A percentile compares a stretch with the other conserved stretches of the same genome.
phyloP scores from a whole-genome alignment of 2,113 vertebrate genomes.

The Australoheros scitulus region DNA sequence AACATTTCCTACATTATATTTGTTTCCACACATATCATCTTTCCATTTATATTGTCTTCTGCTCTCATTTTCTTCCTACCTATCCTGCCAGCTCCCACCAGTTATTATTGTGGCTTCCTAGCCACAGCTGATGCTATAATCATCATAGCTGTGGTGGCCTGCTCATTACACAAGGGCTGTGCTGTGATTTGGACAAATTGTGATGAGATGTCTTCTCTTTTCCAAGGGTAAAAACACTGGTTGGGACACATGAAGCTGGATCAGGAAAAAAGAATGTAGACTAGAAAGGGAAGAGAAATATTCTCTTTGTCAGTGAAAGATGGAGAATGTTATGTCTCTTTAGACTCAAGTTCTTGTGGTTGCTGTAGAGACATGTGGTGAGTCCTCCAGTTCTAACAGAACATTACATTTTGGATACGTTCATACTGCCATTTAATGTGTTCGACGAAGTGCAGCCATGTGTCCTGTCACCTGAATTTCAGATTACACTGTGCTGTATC shows the following conservation, averaged over 20 bases:
- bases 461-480: not conserved
- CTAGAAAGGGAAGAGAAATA: slow-evolving; percentile 5
- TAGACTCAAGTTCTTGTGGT: not conserved
- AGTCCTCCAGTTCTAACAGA: no score
- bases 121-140: slow-evolving; percentile 56
- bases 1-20: not conserved
- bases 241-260: slow-evolving; percentile 65
- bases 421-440: not conserved
- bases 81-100: slow-evolving; percentile 31
- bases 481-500: not conserved
- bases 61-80: slow-evolving; percentile 12
- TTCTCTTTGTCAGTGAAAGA: not conserved
- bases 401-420: not conserved
- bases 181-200: slow-evolving; percentile 76
- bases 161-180: slow-evolving; percentile 49
- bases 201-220: slow-evolving; percentile 63
- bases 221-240: slow-evolving; percentile 64
- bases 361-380: no score
- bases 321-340: not conserved
- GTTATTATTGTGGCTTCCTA: slow-evolving; percentile 59
- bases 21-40: not conserved
- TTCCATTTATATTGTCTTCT: slow-evolving; percentile 6
- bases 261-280: slow-evolving; percentile 53
- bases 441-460: not conserved
- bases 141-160: slow-evolving; percentile 62